These are phyloP conservation scores for Drosophila athabasca DNA, from an alignment of 1,140 invertebrate genomes.

Conservation along the genomic window DNA sequence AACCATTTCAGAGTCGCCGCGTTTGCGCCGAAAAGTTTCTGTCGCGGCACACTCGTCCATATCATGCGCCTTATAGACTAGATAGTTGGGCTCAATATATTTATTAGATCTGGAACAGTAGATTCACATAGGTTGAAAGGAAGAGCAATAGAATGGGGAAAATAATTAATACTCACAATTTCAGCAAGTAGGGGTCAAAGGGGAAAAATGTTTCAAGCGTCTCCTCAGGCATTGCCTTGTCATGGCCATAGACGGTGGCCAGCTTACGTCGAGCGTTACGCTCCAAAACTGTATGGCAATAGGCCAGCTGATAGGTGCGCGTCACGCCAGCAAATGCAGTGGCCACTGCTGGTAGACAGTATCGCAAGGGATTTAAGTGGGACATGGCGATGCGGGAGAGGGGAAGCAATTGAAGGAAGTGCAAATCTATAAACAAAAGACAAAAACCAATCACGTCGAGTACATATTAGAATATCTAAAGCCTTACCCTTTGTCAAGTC, in stretches of 20 bases:
- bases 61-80: constrained; percentile 60
- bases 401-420: constrained; percentile 91
- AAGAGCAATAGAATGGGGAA: constrained; percentile 30
- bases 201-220: constrained; percentile 90
- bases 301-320: constrained; percentile 94
- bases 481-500: constrained; percentile 92
- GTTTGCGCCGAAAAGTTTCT: constrained; percentile 67
- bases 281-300: constrained; percentile 95
- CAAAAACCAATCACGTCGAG: not conserved
- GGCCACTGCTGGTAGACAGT: constrained; percentile 90
- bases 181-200: constrained; percentile 91
- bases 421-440: constrained; percentile 87
- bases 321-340: constrained; percentile 93
- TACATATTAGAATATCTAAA: not conserved
- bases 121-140: constrained; percentile 2
- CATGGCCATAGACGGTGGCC: constrained; percentile 85
- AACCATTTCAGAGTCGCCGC: constrained; percentile 77
- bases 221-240: constrained; percentile 83
- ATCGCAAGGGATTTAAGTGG: constrained; percentile 92
- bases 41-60: constrained; percentile 31
- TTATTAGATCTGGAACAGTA: constrained; percentile 50
- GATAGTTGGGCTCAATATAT: constrained; percentile 55
- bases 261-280: constrained; percentile 90
- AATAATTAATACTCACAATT: constrained; percentile 68
- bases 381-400: constrained; percentile 92